Percentiles rank a stretch among this genome's conserved stretches.
Evolutionary conservation across 2,888 invertebrate genomes (phyloP).

Genomic region (Agelastica alni): DNA sequence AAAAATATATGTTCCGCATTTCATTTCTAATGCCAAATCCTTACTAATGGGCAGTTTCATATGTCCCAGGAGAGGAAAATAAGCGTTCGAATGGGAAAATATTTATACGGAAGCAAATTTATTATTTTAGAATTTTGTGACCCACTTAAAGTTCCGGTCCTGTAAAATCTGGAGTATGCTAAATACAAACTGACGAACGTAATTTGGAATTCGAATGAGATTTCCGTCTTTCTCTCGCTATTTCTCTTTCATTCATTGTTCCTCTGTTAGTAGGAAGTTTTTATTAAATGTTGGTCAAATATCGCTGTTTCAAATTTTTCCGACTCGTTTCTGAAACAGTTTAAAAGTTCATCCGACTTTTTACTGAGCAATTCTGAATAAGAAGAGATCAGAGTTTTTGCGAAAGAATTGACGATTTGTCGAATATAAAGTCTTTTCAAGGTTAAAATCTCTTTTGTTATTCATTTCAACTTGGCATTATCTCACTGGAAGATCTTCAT

Average conservation of each 20-base stretch:
- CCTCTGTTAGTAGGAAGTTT: constrained; percentile 5
- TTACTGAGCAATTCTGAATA: constrained; percentile 10
- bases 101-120: neutral
- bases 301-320: constrained; percentile 16
- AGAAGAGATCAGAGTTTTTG: constrained; percentile 8
- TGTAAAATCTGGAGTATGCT: constrained; percentile 13
- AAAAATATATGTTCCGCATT: too few relatives aligned
- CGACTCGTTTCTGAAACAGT: constrained; percentile 16
- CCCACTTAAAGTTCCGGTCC: constrained; percentile 7
- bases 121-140: too few relatives aligned
- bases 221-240: constrained; percentile 10
- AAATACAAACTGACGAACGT: constrained; percentile 19
- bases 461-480: neutral
- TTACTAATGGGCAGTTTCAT: too few relatives aligned
- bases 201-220: constrained; percentile 19
- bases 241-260: constrained; percentile 6
- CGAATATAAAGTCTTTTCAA: constrained; percentile 5
- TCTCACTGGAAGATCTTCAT: neutral
- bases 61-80: too few relatives aligned
- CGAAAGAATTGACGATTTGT: constrained; percentile 5
- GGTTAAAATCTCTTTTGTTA: neutral
- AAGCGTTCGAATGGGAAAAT: too few relatives aligned
- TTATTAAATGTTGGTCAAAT: constrained; percentile 21
- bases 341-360: constrained; percentile 12
- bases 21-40: too few relatives aligned